phyloP scores from a whole-genome alignment of 2,797 vertebrate species.

The Carapus acus region DNA sequence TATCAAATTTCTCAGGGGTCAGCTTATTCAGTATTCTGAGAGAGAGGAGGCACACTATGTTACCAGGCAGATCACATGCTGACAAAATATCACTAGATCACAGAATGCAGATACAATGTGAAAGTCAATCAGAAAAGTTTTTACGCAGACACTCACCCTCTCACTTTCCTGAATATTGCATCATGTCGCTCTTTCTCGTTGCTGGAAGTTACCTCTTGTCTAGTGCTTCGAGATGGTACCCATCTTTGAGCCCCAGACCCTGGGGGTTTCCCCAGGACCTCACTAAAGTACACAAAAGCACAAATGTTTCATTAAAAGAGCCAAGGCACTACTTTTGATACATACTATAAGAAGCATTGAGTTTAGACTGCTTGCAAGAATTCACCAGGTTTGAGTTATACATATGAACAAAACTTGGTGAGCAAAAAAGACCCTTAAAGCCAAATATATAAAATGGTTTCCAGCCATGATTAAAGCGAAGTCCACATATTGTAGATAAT shows the following conservation, averaged over 20 bases:
- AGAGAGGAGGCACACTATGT: background rate
- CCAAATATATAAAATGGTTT: too few relatives aligned
- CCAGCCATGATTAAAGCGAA: too few relatives aligned
- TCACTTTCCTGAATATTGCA: conserved; percentile 99
- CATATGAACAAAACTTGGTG: too few relatives aligned
- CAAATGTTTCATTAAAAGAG: conserved; percentile 5
- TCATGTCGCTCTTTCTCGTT: conserved; percentile 95
- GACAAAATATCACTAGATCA: background rate
- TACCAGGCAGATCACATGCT: background rate
- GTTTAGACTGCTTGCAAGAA: too few relatives aligned
- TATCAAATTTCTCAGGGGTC: conserved; percentile 99
- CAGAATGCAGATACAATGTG: too few relatives aligned
- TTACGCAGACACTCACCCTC: conserved; percentile 77
- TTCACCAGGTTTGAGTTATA: too few relatives aligned
- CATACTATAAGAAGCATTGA: too few relatives aligned
- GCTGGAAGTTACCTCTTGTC: conserved; percentile 97
- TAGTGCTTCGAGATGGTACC: conserved; percentile 99
- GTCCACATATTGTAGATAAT: too few relatives aligned
- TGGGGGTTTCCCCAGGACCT: conserved; percentile 99
- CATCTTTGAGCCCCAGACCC: conserved; percentile 99
- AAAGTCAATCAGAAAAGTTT: too few relatives aligned
- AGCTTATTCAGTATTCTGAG: conserved; percentile 98
- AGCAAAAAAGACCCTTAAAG: too few relatives aligned
- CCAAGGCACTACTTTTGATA: too few relatives aligned
- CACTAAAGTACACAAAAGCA: conserved; percentile 69